A percentile compares a stretch with the other conserved stretches of the same genome.
These are phyloP conservation scores for Diuraphis noxia DNA, from an alignment of 1,140 invertebrate genomes.

Conservation along the genomic window DNA sequence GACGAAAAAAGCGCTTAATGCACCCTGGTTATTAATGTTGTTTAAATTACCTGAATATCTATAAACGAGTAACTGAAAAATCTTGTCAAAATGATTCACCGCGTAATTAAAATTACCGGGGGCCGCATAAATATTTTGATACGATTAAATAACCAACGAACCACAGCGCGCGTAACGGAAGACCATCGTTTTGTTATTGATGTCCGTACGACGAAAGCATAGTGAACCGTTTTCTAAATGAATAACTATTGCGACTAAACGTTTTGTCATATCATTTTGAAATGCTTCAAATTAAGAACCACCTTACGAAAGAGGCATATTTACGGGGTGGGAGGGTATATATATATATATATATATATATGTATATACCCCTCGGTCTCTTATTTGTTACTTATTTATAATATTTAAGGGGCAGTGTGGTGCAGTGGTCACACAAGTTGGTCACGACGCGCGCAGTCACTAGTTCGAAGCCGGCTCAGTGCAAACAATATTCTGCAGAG, in stretches of 20 bases:
- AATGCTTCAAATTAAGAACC: not conserved
- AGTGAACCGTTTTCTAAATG: not conserved
- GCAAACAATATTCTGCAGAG: too few relatives aligned
- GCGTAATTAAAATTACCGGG: not conserved
- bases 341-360: too few relatives aligned
- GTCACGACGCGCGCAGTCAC: too few relatives aligned
- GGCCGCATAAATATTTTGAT: not conserved
- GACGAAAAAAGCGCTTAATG: constrained; percentile 24
- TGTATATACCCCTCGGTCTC: too few relatives aligned
- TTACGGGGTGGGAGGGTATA: too few relatives aligned
- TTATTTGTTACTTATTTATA: too few relatives aligned
- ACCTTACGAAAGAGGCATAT: too few relatives aligned
- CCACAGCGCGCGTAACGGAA: not conserved
- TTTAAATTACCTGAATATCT: constrained; percentile 21
- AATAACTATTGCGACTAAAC: not conserved
- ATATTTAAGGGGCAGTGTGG: too few relatives aligned
- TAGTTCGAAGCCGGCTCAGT: too few relatives aligned
- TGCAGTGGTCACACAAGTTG: too few relatives aligned
- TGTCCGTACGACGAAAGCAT: too few relatives aligned
- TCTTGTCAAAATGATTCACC: constrained; percentile 17
- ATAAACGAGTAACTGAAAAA: constrained; percentile 1
- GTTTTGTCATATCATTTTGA: not conserved
- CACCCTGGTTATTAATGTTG: not conserved
- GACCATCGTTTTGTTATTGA: not conserved
- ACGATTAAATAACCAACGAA: not conserved